Conservation (phyloP, 2,113 vertebrate species). For the Takifugu bimaculatus region DNA sequence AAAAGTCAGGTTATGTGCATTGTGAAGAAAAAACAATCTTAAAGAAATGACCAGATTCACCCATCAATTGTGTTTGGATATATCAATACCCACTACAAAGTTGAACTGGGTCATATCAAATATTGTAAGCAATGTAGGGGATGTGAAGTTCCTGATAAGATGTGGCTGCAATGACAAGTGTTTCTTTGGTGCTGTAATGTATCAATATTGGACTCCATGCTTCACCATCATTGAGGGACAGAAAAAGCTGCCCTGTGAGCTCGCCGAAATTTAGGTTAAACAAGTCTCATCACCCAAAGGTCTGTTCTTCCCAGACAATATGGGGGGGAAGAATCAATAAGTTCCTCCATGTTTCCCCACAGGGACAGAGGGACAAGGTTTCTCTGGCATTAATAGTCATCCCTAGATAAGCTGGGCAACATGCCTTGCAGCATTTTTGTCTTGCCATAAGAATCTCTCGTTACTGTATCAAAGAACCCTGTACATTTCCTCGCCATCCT, state of each 20-base stretch:
- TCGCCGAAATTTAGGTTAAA: constrained; percentile 48
- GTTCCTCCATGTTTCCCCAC: constrained; percentile 65
- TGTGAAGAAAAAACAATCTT: no score
- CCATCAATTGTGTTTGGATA: no score
- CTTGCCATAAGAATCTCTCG: constrained; percentile 51
- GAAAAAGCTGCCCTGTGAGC: constrained; percentile 56
- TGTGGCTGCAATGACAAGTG: neutral
- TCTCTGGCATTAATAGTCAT: constrained; percentile 65
- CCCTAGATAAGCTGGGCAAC: constrained; percentile 44
- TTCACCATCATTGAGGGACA: constrained; percentile 31
- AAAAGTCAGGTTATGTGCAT: no score
- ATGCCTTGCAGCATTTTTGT: constrained; percentile 18
- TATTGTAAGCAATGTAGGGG: constrained; percentile 1
- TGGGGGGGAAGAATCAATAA: constrained; percentile 73
- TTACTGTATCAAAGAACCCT: constrained; percentile 41
- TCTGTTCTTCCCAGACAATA: constrained; percentile 63
- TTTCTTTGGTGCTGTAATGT: constrained; percentile 19
- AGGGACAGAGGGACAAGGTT: constrained; percentile 49
- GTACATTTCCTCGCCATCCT: constrained; percentile 39
- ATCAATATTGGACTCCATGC: constrained; percentile 9
- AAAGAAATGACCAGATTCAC: no score
- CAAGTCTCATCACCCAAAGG: constrained; percentile 50
- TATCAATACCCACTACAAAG: no score
- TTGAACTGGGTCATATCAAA: neutral
- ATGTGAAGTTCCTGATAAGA: constrained; percentile 23